Percentiles rank a stretch among this genome's conserved stretches.
Evolutionary conservation across 2,888 invertebrate genomes (phyloP).

Genomic region (Acrocyrtus sp.): DNA sequence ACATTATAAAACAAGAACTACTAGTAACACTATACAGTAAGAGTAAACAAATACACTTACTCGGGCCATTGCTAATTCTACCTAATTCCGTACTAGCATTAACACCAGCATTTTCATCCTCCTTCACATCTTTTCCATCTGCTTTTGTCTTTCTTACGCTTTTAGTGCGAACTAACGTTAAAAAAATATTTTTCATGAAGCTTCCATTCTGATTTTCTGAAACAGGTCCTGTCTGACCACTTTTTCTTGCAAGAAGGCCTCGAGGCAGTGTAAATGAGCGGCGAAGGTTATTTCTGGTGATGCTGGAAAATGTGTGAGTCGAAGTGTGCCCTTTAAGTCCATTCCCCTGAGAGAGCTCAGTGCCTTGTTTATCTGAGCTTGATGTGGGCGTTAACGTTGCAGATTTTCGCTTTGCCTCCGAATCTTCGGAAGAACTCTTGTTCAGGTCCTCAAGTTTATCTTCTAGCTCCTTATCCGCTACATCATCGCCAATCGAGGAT

Average conservation of each 20-base stretch:
- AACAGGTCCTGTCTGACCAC: constrained; percentile 61
- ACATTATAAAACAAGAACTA: constrained; percentile 19
- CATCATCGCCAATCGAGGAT: too few relatives aligned
- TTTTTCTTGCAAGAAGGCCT: constrained; percentile 57
- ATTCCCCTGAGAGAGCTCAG: constrained; percentile 18
- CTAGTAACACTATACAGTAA: neutral
- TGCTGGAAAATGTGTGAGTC: constrained; percentile 42
- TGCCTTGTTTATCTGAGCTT: constrained; percentile 1
- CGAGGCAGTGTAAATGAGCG: constrained; percentile 63
- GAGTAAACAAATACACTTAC: constrained; percentile 12
- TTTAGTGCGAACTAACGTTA: constrained; percentile 58
- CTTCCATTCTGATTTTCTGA: constrained; percentile 61
- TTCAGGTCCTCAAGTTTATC: constrained; percentile 40
- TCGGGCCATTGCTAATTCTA: constrained; percentile 18
- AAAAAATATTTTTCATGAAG: constrained; percentile 62
- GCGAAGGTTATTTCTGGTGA: constrained; percentile 60
- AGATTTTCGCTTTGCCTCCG: constrained; percentile 48
- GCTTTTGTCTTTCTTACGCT: constrained; percentile 52
- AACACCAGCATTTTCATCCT: constrained; percentile 15
- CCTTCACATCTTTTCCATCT: constrained; percentile 21
- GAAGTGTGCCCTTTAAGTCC: constrained; percentile 20
- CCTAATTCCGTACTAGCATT: constrained; percentile 3
- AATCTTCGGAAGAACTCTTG: constrained; percentile 13
- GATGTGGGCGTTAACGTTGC: constrained; percentile 55
- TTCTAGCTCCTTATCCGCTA: constrained; percentile 30